These are phyloP conservation scores for Diadophis punctatus DNA, from an alignment of 2,113 vertebrate species.

Conservation along the genomic window DNA sequence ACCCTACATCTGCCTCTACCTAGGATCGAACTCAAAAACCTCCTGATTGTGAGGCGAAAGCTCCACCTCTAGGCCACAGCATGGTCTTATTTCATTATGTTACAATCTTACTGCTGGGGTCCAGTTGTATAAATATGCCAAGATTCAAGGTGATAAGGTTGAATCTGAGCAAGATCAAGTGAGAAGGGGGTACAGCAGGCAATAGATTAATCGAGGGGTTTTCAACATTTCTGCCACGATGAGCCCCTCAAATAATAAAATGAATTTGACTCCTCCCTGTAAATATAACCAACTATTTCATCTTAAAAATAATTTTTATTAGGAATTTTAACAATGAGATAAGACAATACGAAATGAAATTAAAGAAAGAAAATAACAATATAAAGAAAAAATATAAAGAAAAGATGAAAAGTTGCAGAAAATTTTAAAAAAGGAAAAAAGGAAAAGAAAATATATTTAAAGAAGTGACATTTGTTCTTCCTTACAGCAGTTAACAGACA, in stretches of 20 bases:
- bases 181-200: not conserved
- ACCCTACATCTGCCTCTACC: too few relatives aligned
- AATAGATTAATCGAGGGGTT: not conserved
- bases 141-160: not conserved
- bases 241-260: not conserved
- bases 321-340: not conserved
- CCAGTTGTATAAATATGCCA: not conserved
- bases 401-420: not conserved
- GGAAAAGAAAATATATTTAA: not conserved
- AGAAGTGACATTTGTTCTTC: not conserved
- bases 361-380: not conserved
- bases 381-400: not conserved
- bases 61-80: too few relatives aligned
- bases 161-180: not conserved
- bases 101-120: not conserved
- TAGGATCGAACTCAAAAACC: too few relatives aligned
- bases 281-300: not conserved
- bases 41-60: too few relatives aligned
- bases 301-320: not conserved
- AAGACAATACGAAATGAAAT: not conserved
- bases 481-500: not conserved
- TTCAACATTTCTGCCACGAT: not conserved
- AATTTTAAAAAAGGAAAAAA: not conserved
- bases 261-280: not conserved
- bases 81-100: not conserved